A percentile compares a stretch with the other conserved stretches of the same genome.
These are phyloP conservation scores for Gymnocheta viridis DNA, from an alignment of 2,888 invertebrate genomes.

Conservation along the genomic window DNA sequence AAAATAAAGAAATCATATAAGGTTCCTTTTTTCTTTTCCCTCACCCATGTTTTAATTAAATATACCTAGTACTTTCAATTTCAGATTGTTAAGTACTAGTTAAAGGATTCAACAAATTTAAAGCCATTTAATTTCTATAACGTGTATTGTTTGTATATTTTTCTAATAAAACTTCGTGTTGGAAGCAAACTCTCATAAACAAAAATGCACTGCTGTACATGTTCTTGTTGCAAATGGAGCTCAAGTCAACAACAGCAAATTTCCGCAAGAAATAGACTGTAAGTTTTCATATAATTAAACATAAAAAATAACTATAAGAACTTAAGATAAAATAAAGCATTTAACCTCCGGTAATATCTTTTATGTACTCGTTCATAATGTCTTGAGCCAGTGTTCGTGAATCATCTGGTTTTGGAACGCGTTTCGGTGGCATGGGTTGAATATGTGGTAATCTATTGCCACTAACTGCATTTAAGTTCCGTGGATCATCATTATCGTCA, in stretches of 20 bases:
- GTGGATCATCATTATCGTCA: slow-evolving; percentile 5
- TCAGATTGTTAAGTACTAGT: too few species aligned
- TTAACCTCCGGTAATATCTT: slow-evolving; percentile 51
- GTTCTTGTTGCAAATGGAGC: neutral
- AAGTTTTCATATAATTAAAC: neutral
- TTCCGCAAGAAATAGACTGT: neutral
- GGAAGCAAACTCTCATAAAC: too few species aligned
- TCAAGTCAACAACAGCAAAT: too few species aligned
- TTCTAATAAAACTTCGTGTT: too few species aligned
- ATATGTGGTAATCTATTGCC: slow-evolving; percentile 52
- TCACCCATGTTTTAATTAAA: too few species aligned
- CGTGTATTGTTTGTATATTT: too few species aligned
- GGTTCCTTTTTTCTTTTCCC: too few species aligned
- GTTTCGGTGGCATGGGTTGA: slow-evolving; percentile 53
- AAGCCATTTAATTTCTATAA: too few species aligned
- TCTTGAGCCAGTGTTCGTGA: neutral
- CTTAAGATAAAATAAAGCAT: neutral
- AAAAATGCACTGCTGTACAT: too few species aligned
- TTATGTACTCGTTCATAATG: slow-evolving; percentile 50
- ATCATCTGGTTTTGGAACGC: neutral
- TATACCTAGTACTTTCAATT: too few species aligned
- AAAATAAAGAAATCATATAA: too few species aligned
- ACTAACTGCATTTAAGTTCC: slow-evolving; percentile 43
- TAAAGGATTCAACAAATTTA: too few species aligned
- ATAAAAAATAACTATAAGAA: neutral